A percentile compares a stretch with the other conserved stretches of the same genome.
phyloP scores from a whole-genome alignment of 2,888 invertebrate species.

The Leucophenga montana region DNA sequence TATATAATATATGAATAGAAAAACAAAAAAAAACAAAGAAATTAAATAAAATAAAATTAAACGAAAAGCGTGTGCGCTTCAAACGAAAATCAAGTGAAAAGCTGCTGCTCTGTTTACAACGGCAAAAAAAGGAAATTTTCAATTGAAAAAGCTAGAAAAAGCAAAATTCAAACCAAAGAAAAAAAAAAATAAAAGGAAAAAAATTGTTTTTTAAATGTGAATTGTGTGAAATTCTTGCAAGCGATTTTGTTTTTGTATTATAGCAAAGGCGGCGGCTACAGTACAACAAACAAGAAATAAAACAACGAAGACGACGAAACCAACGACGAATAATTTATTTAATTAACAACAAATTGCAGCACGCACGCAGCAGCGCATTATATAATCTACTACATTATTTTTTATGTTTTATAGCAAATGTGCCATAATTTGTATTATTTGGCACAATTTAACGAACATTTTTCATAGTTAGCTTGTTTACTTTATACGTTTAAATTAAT shows the following conservation, averaged over 20 bases:
- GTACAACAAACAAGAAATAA: too few species aligned
- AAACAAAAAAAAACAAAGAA: not conserved
- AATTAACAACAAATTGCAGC: slow-evolving; percentile 7
- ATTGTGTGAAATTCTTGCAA: slow-evolving; percentile 1
- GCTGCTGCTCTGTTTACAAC: slow-evolving; percentile 9
- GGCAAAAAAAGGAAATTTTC: slow-evolving; percentile 32
- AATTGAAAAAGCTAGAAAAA: too few species aligned
- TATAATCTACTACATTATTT: not conserved
- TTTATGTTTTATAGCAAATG: not conserved
- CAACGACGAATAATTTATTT: slow-evolving; percentile 7
- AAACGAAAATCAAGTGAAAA: too few species aligned
- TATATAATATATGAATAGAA: slow-evolving; percentile 24
- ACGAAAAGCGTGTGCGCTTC: not conserved
- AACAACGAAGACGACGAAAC: not conserved
- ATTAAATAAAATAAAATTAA: slow-evolving; percentile 7
- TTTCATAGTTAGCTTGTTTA: not conserved
- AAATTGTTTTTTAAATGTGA: not conserved
- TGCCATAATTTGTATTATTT: not conserved
- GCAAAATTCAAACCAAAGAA: slow-evolving; percentile 22
- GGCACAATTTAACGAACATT: not conserved
- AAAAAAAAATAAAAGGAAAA: slow-evolving; percentile 33
- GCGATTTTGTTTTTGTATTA: not conserved
- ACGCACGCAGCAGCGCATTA: not conserved
- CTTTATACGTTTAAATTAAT: not conserved
- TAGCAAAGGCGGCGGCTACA: not conserved